Evolutionary conservation across 2,888 invertebrate species (phyloP).

Genomic region (Cryptocephalus primarius): DNA sequence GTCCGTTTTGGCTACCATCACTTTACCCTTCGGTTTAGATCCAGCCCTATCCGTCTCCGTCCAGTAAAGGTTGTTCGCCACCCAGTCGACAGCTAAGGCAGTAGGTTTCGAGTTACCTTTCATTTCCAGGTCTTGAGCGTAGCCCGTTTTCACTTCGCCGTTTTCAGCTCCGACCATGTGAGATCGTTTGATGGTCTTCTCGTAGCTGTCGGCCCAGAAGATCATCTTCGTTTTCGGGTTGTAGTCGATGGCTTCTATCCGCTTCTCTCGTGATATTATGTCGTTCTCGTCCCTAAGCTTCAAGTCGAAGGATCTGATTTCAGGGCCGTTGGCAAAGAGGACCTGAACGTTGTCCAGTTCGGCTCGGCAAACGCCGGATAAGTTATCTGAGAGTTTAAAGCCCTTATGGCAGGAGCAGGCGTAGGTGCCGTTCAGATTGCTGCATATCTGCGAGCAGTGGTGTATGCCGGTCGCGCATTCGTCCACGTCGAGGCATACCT

Average conservation of each 20-base stretch:
- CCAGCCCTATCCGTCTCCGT: slow-evolving; percentile 72
- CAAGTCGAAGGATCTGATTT: slow-evolving; percentile 65
- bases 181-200: slow-evolving; percentile 82
- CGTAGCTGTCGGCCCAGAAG: slow-evolving; percentile 93
- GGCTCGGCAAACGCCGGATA: slow-evolving; percentile 76
- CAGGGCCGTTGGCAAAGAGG: slow-evolving; percentile 74
- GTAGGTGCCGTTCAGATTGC: slow-evolving; percentile 82
- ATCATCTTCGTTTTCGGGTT: slow-evolving; percentile 74
- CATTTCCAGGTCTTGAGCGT: slow-evolving; percentile 78
- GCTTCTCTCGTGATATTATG: slow-evolving; percentile 73
- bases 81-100: slow-evolving; percentile 87
- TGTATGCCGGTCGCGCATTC: slow-evolving; percentile 76
- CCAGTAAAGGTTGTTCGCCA: slow-evolving; percentile 91
- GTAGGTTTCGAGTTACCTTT: slow-evolving; percentile 77
- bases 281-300: slow-evolving; percentile 58
- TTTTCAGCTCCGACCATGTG: slow-evolving; percentile 73
- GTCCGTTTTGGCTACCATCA: slow-evolving; percentile 82
- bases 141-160: slow-evolving; percentile 69
- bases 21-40: slow-evolving; percentile 62
- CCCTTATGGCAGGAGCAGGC: slow-evolving; percentile 79
- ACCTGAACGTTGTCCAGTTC: slow-evolving; percentile 54
- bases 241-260: slow-evolving; percentile 86
- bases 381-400: slow-evolving; percentile 62
- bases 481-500: slow-evolving; percentile 79
- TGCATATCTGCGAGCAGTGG: slow-evolving; percentile 89